phyloP scores from a whole-genome alignment of 2,888 invertebrate species.

The Ischnura elegans region DNA sequence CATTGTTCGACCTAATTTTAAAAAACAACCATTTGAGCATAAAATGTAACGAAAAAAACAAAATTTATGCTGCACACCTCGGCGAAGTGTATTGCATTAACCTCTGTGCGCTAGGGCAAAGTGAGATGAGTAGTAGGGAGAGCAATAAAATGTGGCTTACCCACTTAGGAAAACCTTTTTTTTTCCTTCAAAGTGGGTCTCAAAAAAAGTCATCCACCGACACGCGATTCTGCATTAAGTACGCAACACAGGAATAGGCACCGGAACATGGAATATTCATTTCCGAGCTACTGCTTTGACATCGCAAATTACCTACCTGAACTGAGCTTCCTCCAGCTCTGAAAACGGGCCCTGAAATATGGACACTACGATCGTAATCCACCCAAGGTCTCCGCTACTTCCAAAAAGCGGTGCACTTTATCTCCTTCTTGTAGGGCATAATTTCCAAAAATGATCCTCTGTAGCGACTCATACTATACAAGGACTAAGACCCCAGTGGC shows the following conservation, averaged over 20 bases:
- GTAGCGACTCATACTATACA: neutral
- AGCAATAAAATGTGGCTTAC: too few relatives aligned
- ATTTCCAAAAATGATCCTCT: constrained; percentile 33
- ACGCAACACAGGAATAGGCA: neutral
- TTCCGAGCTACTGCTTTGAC: neutral
- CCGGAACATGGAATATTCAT: neutral
- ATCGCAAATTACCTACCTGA: neutral
- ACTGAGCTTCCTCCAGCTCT: neutral
- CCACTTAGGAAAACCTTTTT: too few relatives aligned
- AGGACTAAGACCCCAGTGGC: neutral
- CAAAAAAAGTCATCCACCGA: neutral
- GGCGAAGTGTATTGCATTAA: neutral
- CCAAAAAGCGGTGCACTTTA: neutral
- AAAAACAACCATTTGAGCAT: too few relatives aligned
- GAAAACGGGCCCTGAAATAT: neutral
- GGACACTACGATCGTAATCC: neutral
- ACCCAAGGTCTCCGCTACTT: neutral
- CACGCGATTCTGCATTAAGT: neutral
- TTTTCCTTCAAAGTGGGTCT: neutral
- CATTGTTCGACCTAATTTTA: too few relatives aligned
- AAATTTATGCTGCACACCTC: too few relatives aligned
- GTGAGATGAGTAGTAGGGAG: too few relatives aligned
- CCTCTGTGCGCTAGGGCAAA: too few relatives aligned
- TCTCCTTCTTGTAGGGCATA: constrained; percentile 15
- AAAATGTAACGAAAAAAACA: too few relatives aligned